These are phyloP conservation scores for Sebastes nivosus DNA, from an alignment of 2,797 vertebrate species.

Conservation along the genomic window DNA sequence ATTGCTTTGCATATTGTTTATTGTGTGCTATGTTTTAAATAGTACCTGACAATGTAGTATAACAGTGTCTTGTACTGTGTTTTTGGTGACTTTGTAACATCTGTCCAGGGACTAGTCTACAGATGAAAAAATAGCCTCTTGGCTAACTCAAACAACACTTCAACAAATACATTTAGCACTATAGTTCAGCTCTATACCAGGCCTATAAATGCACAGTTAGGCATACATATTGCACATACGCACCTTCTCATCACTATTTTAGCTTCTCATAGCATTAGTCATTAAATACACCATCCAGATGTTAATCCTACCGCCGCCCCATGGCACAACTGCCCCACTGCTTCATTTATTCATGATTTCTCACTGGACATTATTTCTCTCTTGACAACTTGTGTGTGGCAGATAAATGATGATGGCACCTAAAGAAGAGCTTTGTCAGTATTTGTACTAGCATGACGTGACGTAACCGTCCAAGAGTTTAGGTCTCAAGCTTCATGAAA, in stretches of 20 bases:
- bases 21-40: not conserved
- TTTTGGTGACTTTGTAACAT: not conserved
- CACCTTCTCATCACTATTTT: not conserved
- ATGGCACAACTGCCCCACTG: conserved; percentile 5
- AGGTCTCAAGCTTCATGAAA: conserved; percentile 20
- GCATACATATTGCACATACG: not conserved
- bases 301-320: conserved; percentile 7
- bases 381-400: not conserved
- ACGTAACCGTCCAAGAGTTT: not conserved
- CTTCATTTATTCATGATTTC: conserved; percentile 36
- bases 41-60: not conserved
- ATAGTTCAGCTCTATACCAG: not conserved
- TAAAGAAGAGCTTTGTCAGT: not conserved
- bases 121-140: not conserved
- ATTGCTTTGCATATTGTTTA: not conserved
- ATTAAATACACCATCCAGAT: conserved; percentile 5
- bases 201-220: not conserved
- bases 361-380: conserved; percentile 18
- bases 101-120: not conserved
- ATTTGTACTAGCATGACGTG: not conserved
- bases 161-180: not conserved
- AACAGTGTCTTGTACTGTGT: not conserved
- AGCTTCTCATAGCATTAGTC: not conserved
- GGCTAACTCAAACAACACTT: no score
- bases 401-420: conserved; percentile 10